Base-by-base conservation (phyloP, 2,888 invertebrate genomes). In the Piscicola geometra region DNA sequence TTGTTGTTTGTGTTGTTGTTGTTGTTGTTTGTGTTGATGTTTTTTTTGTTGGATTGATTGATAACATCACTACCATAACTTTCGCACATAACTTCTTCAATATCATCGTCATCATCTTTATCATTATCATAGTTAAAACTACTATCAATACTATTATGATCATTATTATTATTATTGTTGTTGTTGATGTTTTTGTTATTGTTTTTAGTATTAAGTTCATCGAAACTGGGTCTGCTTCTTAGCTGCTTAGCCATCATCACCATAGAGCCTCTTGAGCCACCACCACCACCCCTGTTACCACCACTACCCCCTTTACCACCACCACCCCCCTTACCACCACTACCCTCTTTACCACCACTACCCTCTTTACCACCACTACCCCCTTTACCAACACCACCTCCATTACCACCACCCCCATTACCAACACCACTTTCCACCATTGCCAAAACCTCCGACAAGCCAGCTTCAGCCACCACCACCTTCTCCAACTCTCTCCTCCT, bases 1-100 rank as follows among this genome's bases (percentile, higher is more conserved):
- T 64, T 64, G 35, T 60, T 64, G 35, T 72, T 52, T 47, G 52
- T 60, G 21, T 72, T 56, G 30, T 30, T 30, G 21, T 73, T 73
- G 21, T 73, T 73, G 35, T 73, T 73, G 5, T 32, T 52, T 9
- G 25, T 50, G 18, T 28, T 25, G 52, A 3, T 32, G 33, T 71
- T 71, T 18, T 71, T 47, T 2, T 41, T 47, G 25, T 70, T 35
- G 47, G 5, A 5, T 21, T 36, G 25, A 21, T 47, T 47, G 3
- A 41, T 18, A 33, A 5, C 70, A 25, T 47, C 70, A 47, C 35
- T 28, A 70, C 47, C 47, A 15, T 35, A 32, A 35, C 15, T 3
- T 28, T 28, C 68, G n/a, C 18, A 2, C 15, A 28, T 28, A 5
- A 0, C 25, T 25, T 52, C 32, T 3, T 71, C 28, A 33, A 28